Percentiles rank a stretch among this genome's conserved stretches.
Conservation (phyloP, 2,888 invertebrate genomes). For the Thera britannica region DNA sequence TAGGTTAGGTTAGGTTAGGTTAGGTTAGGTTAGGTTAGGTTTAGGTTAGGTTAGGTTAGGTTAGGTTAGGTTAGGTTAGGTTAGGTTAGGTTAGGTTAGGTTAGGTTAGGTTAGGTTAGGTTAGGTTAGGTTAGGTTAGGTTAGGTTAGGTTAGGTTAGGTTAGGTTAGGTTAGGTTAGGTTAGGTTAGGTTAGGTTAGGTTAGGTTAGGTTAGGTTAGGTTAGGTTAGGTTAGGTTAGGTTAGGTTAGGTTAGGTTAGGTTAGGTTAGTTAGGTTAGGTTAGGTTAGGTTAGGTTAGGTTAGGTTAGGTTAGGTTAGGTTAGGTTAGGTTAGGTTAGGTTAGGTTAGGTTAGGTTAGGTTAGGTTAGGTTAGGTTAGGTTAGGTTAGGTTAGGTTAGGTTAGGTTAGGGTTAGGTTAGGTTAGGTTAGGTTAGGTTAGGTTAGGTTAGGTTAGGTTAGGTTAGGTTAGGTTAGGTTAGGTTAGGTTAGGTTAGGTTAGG, state of each 20-base stretch:
- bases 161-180: conserved; percentile 28
- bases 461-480: conserved; percentile 37
- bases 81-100: conserved; percentile 13
- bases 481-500: conserved; percentile 39
- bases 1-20: conserved; percentile 20
- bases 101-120: conserved; percentile 25
- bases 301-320: conserved; percentile 34
- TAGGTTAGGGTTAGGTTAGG: conserved; percentile 22
- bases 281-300: conserved; percentile 29
- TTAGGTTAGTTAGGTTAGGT: conserved; percentile 30
- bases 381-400: conserved; percentile 24
- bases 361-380: conserved; percentile 30
- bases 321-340: conserved; percentile 33
- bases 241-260: conserved; percentile 31
- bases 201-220: conserved; percentile 20
- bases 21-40: conserved; percentile 17
- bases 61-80: conserved; percentile 15
- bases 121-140: conserved; percentile 29
- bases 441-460: conserved; percentile 30
- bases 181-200: conserved; percentile 27
- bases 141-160: conserved; percentile 29
- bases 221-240: conserved; percentile 15
- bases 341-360: conserved; percentile 31
- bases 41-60: conserved; percentile 15
- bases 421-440: conserved; percentile 25